Conservation (phyloP, 2,888 invertebrate genomes). For the Aspidapion aeneum region DNA sequence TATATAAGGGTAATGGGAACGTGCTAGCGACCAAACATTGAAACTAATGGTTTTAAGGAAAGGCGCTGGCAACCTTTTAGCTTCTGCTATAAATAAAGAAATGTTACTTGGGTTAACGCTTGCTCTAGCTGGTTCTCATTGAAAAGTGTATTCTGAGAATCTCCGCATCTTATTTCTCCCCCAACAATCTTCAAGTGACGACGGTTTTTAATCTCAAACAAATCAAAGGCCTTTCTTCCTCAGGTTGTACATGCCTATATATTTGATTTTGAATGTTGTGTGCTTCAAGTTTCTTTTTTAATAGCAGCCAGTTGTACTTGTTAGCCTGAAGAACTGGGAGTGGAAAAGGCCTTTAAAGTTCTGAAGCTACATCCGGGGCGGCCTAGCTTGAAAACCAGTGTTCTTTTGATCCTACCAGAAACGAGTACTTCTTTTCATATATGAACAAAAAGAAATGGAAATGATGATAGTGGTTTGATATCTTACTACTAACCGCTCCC, state of each 20-base stretch:
- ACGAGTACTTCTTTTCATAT: no score
- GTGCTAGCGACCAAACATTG: no score
- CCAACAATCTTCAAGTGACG: constrained; percentile 6
- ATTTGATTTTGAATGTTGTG: no score
- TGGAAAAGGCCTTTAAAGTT: constrained; percentile 27
- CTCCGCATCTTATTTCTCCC: background rate
- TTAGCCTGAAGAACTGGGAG: constrained; percentile 21
- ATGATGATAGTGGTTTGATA: background rate
- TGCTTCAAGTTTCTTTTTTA: background rate
- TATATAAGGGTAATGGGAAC: no score
- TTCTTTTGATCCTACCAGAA: background rate
- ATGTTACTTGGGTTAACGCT: no score
- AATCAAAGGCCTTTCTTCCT: constrained; percentile 32
- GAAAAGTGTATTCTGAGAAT: no score
- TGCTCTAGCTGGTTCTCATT: no score
- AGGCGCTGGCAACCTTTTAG: no score
- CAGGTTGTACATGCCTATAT: constrained; percentile 2
- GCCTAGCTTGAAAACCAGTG: constrained; percentile 5
- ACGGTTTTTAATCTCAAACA: constrained; percentile 33
- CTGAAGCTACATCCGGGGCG: constrained; percentile 36
- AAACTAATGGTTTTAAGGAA: no score
- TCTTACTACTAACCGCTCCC: background rate
- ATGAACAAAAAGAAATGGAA: background rate
- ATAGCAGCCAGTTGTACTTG: constrained; percentile 24
- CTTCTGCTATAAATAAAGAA: no score